Evolutionary conservation across 2,113 vertebrate species (phyloP), one percentile per base, ranked within the genome.

Genomic region (Nycticorax nycticorax): DNA sequence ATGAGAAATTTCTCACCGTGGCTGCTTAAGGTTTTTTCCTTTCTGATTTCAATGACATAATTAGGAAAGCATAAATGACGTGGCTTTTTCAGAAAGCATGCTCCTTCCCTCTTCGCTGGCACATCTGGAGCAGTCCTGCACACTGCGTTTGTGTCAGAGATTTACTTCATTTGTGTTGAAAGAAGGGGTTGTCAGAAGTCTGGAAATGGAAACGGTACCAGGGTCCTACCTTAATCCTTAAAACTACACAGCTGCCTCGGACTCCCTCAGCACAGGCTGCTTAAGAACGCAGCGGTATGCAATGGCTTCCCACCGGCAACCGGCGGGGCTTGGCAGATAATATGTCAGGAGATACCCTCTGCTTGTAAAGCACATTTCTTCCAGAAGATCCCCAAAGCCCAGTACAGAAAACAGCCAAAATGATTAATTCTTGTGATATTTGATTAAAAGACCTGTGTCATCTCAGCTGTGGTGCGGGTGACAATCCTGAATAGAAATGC

Each of bases 81-180:
- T 66, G 53, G 16, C 30, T 82, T 87, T 92, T 85, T 88, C 78
- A 93, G 81, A 83, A 85, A 86, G 28, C 41, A 33, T 27, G 41
- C 23, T 57, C 50, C 74, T 95, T 93, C 52, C 41, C 47, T 89
- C 66, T 85, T 78, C 47, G 21, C 74, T 92, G 93, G 89, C 89
- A 92, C 87, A 88, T 82, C 74, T 96, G 71, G 53, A 88, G 24
- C 47, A 87, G 71, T 73, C 62, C 55, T 95, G 56, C 62, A 66
- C 57, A 47, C 50, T 52, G 28, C 11, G 2, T 85, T 82, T 82
- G 62, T 93, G 93, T 96, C 81, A 93, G 74, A 76, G 71, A 88
- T 85, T 89, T 92, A 92, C 87, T 95, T 94, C 89, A 96, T 92
- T 85, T 95, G 81, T 93, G 95, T 88, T 97, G 95, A 97, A 96